A percentile compares a stretch with the other conserved stretches of the same genome.
These are phyloP conservation scores for Drosophila busckii DNA, from an alignment of 1,140 invertebrate genomes.

Conservation along the genomic window DNA sequence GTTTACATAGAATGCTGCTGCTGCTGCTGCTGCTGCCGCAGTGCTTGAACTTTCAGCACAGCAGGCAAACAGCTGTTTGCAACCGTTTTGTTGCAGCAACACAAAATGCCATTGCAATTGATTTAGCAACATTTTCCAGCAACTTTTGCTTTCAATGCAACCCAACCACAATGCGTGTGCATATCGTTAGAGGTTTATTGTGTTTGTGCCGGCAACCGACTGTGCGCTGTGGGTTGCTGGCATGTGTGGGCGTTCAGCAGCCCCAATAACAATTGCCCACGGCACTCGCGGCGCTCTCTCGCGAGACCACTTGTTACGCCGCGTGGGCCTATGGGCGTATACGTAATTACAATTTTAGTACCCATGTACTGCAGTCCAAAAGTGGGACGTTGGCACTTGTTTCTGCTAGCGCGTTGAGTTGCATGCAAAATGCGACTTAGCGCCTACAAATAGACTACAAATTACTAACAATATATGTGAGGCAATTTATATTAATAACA, in stretches of 20 bases:
- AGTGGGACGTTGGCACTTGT: constrained; percentile 28
- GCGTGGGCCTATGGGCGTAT: constrained; percentile 39
- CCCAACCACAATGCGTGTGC: constrained; percentile 8
- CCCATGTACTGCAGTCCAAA: constrained; percentile 19
- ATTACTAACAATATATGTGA: constrained; percentile 23
- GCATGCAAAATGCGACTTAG: constrained; percentile 7
- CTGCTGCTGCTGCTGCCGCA: constrained; percentile 26
- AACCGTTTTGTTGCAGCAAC: constrained; percentile 22
- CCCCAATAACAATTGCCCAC: constrained; percentile 10
- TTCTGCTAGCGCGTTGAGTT: constrained; percentile 7
- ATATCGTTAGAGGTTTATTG: constrained; percentile 2
- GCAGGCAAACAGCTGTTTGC: constrained; percentile 48
- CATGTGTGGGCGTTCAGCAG: constrained; percentile 38
- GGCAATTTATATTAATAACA: neutral
- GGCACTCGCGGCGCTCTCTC: constrained; percentile 7
- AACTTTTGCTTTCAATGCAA: constrained; percentile 41
- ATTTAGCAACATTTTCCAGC: constrained; percentile 29
- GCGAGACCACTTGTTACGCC: constrained; percentile 46
- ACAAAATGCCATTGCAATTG: too few species aligned
- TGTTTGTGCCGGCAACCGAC: constrained; percentile 16
- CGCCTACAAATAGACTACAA: constrained; percentile 36
- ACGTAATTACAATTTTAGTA: constrained; percentile 28
- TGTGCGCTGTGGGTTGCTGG: too few species aligned
- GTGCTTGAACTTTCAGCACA: constrained; percentile 55
- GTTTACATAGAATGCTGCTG: neutral